Percentiles rank a stretch among this genome's conserved stretches.
Conservation (phyloP, 2,113 vertebrate genomes). For the Willisornis vidua region DNA sequence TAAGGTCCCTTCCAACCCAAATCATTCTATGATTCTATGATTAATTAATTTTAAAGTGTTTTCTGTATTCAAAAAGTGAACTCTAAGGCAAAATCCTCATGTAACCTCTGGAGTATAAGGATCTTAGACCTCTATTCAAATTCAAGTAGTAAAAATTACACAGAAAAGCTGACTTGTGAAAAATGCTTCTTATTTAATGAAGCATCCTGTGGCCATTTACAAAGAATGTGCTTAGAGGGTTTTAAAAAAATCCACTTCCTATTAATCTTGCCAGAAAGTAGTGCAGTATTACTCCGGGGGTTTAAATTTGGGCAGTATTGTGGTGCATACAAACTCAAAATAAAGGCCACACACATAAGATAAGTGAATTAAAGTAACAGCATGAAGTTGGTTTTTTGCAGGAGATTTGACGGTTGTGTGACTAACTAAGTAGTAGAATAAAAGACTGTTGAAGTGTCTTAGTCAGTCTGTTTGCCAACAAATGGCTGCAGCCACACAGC, state of each 20-base stretch:
- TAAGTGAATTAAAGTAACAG: background rate
- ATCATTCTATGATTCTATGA: background rate
- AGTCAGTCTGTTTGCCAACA: background rate
- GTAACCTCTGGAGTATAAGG: background rate
- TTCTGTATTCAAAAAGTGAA: background rate
- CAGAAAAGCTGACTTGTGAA: slow-evolving; percentile 7
- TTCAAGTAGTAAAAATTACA: background rate
- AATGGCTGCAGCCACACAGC: background rate
- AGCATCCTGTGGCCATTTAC: background rate
- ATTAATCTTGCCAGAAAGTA: slow-evolving; percentile 31
- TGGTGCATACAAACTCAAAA: background rate
- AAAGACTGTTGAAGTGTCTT: background rate
- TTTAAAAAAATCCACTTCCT: slow-evolving; percentile 47
- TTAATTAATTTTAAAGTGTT: background rate
- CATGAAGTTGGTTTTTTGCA: background rate
- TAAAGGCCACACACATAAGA: background rate
- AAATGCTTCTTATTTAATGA: slow-evolving; percentile 21
- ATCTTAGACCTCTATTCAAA: background rate
- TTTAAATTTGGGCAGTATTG: background rate
- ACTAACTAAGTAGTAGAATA: background rate
- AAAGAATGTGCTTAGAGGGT: slow-evolving; percentile 36
- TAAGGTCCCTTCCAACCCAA: background rate
- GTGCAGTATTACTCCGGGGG: background rate
- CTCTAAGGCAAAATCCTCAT: background rate
- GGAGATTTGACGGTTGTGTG: background rate